Base-by-base conservation (phyloP, 2,113 vertebrate species). In the Ivindomyrus marchei region DNA sequence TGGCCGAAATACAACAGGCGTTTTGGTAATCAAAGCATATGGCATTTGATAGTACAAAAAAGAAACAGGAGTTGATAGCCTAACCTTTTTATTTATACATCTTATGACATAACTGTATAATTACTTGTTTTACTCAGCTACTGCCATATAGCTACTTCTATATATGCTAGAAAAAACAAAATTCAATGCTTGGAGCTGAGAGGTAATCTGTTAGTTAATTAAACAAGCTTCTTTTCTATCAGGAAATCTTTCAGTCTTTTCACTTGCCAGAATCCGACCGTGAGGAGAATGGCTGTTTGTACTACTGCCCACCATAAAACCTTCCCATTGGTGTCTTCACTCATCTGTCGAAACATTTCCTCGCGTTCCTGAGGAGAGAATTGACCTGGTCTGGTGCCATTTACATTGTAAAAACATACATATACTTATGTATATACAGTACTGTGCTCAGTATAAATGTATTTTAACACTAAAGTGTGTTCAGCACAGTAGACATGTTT, bases 151-250 rank as follows among this genome's bases (percentile, higher is more conserved):
- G 46, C 10, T 8, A 36, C 85, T 87, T 52, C 46, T 47, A n/a
- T 24, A 52, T 49, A 5, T 31, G 24, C 13, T 17, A 47, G 49
- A 50, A 7, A 87, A 87, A 87, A 36, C 85, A 53, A 52, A 31
- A 15, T 31, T 2, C 24, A 31, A 50, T 4, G 10, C 52, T 58
- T 11, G 27, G 7, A 42, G 9, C 50, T 17, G 21, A n/a, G 31
- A 50, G 50, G 52, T 4, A 27, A n/a, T 47, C 21, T 27, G 47
- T 27, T 45, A 58, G 53, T 58, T 62, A 9, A 27, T 97, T 95
- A 99, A 90, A 98, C 96, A 90, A 98, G 94, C 92, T 98, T 98
- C 93, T 99, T 99, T 92, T 97, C 93, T 21, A 99, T 97, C 83
- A 99, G 97, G 94, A 99, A 99, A 91, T 97, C 96, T 94, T 96